Evolutionary conservation across 2,888 invertebrate genomes (phyloP), one percentile per base, ranked within the genome.

Genomic region (Eupithecia pulchellata): DNA sequence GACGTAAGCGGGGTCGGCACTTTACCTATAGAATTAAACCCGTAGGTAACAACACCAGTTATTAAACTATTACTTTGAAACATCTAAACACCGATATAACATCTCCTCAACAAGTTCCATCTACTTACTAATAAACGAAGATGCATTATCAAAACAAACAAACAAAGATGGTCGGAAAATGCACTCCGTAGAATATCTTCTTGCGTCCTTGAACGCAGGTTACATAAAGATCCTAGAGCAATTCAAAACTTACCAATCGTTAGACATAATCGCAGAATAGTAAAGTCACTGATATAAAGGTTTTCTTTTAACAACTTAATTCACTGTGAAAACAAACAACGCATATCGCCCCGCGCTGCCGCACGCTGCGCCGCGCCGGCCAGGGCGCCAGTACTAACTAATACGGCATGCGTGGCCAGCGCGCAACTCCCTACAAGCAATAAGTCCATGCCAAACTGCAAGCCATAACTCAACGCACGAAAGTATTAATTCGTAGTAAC

Each of bases 61-160:
- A 8, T n/a, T 5, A 20, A 47, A 47, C 42, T 47, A n/a, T n/a
- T n/a, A 47, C 20, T 47, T 20, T 20, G 2, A 47, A 42, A 42
- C 42, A 47, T 20, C 9, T 9, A n/a, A 47, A 47, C 20, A 47
- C n/a, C 8, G 9, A n/a, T 47, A 47, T 20, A 47, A 47, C 42
- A 20, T 47, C 17, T 39, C 39, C 42, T 47, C 20, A 20, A 9
- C 42, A 47, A 47, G 42, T 47, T 47, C 42, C n/a, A 47, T 47
- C 42, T 47, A 47, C 42, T 20, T 20, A 47, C n/a, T n/a, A 47
- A 5, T 39, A 39, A 39, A 39, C 39, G 39, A n/a, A 39, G 39
- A 39, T 39, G n/a, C 39, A 39, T 39, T 39, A 39, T 39, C 42
- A 47, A 47, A 47, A 47, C 42, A 47, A 47, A 47, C 42, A 47